These are phyloP conservation scores for Talpa occidentalis DNA, from an alignment of 2,113 vertebrate genomes.

Conservation along the genomic window DNA sequence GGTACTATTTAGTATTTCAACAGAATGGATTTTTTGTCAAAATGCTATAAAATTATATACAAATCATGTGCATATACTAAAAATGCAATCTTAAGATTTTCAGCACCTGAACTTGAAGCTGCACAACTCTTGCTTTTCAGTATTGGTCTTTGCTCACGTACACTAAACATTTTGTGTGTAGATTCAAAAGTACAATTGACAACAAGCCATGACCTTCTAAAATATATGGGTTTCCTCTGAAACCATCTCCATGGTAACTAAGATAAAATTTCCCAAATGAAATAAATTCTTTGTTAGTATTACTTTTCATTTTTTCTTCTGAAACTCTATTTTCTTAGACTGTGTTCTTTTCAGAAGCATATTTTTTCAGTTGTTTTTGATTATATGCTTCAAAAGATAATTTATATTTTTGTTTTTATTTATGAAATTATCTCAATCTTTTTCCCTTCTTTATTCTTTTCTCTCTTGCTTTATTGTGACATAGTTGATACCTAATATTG, in stretches of 20 bases:
- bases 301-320: not conserved
- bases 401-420: not conserved
- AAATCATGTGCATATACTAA: not conserved
- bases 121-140: not conserved
- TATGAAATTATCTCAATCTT: not conserved
- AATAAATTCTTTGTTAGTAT: not conserved
- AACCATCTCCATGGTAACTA: not conserved
- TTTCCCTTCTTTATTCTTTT: not conserved
- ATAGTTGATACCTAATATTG: not conserved
- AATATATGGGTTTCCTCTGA: not conserved
- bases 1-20: not conserved
- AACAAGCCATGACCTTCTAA: not conserved
- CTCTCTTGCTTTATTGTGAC: not conserved
- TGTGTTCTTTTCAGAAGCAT: not conserved
- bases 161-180: not conserved
- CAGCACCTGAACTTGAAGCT: not conserved
- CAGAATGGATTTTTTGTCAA: not conserved
- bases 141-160: not conserved
- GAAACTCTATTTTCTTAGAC: not conserved
- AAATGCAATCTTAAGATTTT: not conserved
- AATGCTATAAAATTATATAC: not conserved
- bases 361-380: not conserved
- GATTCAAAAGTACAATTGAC: not conserved
- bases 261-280: constrained; percentile 14
- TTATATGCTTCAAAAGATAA: not conserved